Evolutionary conservation across 2,888 invertebrate genomes (phyloP).

Genomic region (Sceliomorpha sp.): DNA sequence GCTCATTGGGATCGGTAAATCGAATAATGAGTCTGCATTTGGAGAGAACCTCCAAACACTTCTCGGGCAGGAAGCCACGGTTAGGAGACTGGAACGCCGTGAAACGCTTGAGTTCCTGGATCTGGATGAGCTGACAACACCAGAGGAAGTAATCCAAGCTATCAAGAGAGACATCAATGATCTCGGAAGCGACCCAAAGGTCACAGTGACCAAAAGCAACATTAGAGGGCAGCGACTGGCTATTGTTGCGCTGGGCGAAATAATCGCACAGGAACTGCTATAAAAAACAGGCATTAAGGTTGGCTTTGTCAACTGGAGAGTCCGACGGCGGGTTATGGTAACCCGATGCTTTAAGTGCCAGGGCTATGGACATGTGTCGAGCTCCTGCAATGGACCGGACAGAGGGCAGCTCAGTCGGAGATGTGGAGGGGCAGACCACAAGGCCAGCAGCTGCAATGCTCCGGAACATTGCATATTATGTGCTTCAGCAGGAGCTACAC

Average conservation of each 20-base stretch:
- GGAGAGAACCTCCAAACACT: no score
- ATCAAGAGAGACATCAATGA: background rate
- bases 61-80: no score
- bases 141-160: slow-evolving; percentile 12
- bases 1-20: no score
- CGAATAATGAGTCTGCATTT: no score
- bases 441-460: slow-evolving; percentile 9
- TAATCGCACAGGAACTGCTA: slow-evolving; percentile 4
- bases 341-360: slow-evolving; percentile 16
- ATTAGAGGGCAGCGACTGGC: slow-evolving; percentile 14
- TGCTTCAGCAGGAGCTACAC: background rate
- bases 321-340: slow-evolving; percentile 1
- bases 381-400: slow-evolving; percentile 11
- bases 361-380: slow-evolving; percentile 15
- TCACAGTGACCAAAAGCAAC: slow-evolving; percentile 9
- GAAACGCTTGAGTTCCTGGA: slow-evolving; percentile 8
- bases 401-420: slow-evolving; percentile 8
- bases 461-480: background rate
- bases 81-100: no score
- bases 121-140: background rate
- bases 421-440: slow-evolving; percentile 13
- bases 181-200: slow-evolving; percentile 1
- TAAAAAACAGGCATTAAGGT: background rate
- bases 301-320: slow-evolving; percentile 18
- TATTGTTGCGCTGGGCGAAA: slow-evolving; percentile 11